Conservation (phyloP, 2,113 vertebrate species). For the Mastomys coucha region DNA sequence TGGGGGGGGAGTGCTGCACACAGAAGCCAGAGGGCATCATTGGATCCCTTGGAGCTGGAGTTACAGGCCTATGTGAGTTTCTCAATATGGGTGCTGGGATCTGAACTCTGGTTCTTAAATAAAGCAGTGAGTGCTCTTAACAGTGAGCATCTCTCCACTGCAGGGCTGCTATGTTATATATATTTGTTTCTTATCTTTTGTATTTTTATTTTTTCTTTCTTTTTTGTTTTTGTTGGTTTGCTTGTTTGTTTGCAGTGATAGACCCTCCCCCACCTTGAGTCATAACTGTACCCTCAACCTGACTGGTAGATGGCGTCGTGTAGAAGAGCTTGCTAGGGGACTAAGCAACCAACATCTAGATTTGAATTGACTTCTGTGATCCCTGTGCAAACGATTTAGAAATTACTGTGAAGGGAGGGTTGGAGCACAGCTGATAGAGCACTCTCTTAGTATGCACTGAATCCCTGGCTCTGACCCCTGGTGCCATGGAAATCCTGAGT, state of each 20-base stretch:
- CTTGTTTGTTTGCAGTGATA: not conserved
- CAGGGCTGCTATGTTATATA: not conserved
- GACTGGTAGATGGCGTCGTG: not conserved
- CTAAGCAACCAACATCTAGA: not conserved
- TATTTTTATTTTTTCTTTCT: too few relatives aligned
- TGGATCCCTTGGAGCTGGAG: not conserved
- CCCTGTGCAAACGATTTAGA: constrained; percentile 23
- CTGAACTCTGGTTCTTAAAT: not conserved
- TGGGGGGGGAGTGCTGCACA: not conserved
- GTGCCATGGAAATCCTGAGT: not conserved
- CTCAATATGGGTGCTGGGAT: not conserved
- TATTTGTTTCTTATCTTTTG: not conserved
- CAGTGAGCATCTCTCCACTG: not conserved
- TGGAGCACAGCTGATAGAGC: not conserved
- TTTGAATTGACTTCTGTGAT: not conserved
- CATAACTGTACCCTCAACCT: not conserved
- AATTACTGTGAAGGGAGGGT: not conserved
- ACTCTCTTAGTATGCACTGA: too few relatives aligned
- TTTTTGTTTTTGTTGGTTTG: too few relatives aligned
- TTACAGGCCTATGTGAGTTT: not conserved
- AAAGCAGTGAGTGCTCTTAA: not conserved
- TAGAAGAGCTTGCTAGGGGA: not conserved
- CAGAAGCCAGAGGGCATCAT: not conserved
- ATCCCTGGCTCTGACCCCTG: not conserved
- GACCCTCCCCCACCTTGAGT: not conserved